Percentiles rank a stretch among this genome's conserved stretches.
Conservation (phyloP, 2,888 invertebrate genomes). For the Schrankia costaestrigalis region DNA sequence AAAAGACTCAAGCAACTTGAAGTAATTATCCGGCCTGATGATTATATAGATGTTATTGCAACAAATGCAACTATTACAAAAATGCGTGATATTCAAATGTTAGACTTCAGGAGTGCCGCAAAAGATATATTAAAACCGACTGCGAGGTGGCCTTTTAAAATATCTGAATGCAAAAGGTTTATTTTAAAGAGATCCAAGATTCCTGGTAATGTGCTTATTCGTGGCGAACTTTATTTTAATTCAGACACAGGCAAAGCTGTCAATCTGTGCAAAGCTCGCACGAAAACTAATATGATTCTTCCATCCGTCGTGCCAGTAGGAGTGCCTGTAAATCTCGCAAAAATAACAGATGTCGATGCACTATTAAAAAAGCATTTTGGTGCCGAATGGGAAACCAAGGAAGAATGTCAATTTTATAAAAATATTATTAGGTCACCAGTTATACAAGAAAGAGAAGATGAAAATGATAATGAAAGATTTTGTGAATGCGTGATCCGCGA, state of each 20-base stretch:
- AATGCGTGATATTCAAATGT: conserved; percentile 7
- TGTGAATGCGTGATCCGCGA: conserved; percentile 3
- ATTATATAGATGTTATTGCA: not conserved
- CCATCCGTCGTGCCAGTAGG: conserved; percentile 3
- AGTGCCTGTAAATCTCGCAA: conserved; percentile 5
- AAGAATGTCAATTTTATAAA: conserved; percentile 6
- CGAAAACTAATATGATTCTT: conserved; percentile 7
- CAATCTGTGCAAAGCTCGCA: conserved; percentile 9
- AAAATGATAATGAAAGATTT: conserved; percentile 6
- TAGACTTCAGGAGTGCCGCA: conserved; percentile 8
- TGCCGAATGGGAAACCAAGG: conserved; percentile 5
- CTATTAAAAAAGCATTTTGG: conserved; percentile 11
- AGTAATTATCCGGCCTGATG: conserved; percentile 1
- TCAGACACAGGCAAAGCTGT: conserved; percentile 8
- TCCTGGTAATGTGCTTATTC: conserved; percentile 8
- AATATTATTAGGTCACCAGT: conserved; percentile 5
- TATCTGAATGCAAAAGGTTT: conserved; percentile 9
- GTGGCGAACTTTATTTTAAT: conserved; percentile 11
- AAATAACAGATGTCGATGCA: conserved; percentile 6
- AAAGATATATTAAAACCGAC: conserved; percentile 10
- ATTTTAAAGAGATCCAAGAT: conserved; percentile 8
- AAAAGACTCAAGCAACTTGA: conserved; percentile 4
- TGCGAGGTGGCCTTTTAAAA: conserved; percentile 10
- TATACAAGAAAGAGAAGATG: conserved; percentile 6
- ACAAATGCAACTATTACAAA: conserved; percentile 6